These are phyloP conservation scores for Salminus brasiliensis DNA, from an alignment of 2,113 vertebrate species.

Conservation along the genomic window DNA sequence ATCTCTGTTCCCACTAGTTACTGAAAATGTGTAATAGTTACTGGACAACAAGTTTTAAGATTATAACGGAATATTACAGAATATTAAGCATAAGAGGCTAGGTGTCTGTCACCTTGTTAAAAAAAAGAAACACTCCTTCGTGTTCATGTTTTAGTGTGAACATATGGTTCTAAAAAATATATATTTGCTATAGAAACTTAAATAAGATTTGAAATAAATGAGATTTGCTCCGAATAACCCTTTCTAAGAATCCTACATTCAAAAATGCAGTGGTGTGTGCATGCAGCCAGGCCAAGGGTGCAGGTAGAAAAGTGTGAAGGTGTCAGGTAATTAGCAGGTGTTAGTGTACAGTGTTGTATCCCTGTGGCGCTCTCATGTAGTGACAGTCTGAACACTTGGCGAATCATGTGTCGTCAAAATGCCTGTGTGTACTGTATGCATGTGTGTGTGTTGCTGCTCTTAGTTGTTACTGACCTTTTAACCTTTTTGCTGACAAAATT, in stretches of 20 bases:
- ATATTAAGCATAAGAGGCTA: too few relatives aligned
- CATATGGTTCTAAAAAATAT: too few relatives aligned
- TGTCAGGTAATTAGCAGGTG: conserved; percentile 36
- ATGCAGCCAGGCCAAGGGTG: not conserved
- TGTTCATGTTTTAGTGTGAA: too few relatives aligned
- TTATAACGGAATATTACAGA: too few relatives aligned
- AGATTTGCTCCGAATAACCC: too few relatives aligned
- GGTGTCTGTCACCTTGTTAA: too few relatives aligned
- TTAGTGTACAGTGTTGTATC: conserved; percentile 13
- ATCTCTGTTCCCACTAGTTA: too few relatives aligned
- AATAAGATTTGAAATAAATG: too few relatives aligned
- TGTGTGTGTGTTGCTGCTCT: not conserved
- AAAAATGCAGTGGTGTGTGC: not conserved
- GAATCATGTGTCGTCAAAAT: conserved; percentile 27
- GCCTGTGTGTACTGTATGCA: conserved; percentile 8
- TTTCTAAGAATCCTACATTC: not conserved
- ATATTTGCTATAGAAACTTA: too few relatives aligned
- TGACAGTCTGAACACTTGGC: conserved; percentile 23
- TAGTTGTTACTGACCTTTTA: not conserved
- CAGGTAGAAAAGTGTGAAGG: conserved; percentile 11
- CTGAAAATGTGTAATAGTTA: too few relatives aligned
- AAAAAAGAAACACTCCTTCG: too few relatives aligned
- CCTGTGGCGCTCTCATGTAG: not conserved
- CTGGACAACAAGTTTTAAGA: too few relatives aligned
- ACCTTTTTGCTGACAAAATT: not conserved